Evolutionary conservation across 2,888 invertebrate species (phyloP), one percentile per base, ranked within the genome.

Genomic region (Drosophila helvetica): DNA sequence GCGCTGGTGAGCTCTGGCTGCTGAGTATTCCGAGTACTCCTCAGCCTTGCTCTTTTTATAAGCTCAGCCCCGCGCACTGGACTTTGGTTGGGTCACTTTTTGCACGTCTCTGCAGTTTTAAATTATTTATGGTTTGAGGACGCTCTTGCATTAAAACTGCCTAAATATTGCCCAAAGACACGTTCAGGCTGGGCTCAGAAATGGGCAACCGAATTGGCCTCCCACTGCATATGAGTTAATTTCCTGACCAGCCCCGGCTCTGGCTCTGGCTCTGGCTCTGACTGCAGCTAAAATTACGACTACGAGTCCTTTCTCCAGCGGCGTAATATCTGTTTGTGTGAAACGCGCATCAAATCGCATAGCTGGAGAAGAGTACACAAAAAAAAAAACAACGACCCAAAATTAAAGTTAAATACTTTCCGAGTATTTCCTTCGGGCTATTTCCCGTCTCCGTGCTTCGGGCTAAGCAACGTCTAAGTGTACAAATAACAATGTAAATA

Each of bases 41-140:
- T 38, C 38, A 1, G 38, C 15, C 38, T 3, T 33, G 33, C 33
- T 33, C 12, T 46, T 33, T 58, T 64, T 59, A 59, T 63, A 66
- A 70, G 81, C 22, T 22, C 4, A 3, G 22, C 22, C 22, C 4
- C 22, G 22, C 4, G 22, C 22, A 3, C 12, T 33, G 12, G 15
- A 53, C 55, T 47, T 52, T 43, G 52, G 46, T 52, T 42, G 38
- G 47, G 62, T 60, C 70, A 83, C 77, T 80, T 83, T 80, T 80
- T 80, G 79, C 80, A 77, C 88, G 83, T 86, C 88, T 76, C 78
- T 79, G 86, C 86, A 86, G 86, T 81, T 88, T 86, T 87, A 79
- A 88, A 87, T 87, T 86, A 88, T 87, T 87, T 88, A 88, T 88
- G 79, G 84, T 75, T 86, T 86, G 84, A 84, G 80, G 81, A 86